Evolutionary conservation across 2,888 invertebrate species (phyloP), one percentile per base, ranked within the genome.

Genomic region (Agonopterix heracliana): DNA sequence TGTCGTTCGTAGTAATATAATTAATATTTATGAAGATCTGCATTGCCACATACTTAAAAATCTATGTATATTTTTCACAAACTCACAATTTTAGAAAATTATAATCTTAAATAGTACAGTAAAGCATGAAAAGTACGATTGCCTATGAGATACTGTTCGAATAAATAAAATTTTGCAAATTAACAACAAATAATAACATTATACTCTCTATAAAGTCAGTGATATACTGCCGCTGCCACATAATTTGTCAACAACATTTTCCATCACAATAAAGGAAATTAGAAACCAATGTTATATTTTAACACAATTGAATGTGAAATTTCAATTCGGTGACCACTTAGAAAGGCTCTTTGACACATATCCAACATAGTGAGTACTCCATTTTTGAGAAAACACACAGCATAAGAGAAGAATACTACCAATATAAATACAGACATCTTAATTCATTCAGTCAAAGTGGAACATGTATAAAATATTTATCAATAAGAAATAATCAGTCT

Each of bases 401-500:
- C 79, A 74, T 78, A 44, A 50, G 74, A 81, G 80, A 60, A 63
- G 72, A 78, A 79, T 76, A 74, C 82, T 84, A 86, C 81, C 77
- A 79, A 85, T 86, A 83, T 72, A 81, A 84, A 83, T 83, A 84
- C 81, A 85, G 81, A 77, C 81, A 78, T 81, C 83, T 82, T 81
- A 82, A 82, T 84, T 80, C 84, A 86, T 81, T 87, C 87, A 85
- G 86, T 85, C 86, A 77, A 83, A 87, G 78, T 80, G 85, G 81
- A 86, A 86, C 78, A 77, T 80, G 85, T 88, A 86, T 82, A 87
- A 87, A 87, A 86, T 83, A 87, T 86, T 80, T 76, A 75, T 87
- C 79, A 87, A 86, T 83, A 88, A 89, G 87, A 89, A 89, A 89
- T 89, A 89, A 89, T 89, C 89, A 89, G 89, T 89, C 89, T 89